Evolutionary conservation across 37 sponge, comb jelly and placozoan genomes (phyloP).

Genomic region (Amphimedon queenslandica): DNA sequence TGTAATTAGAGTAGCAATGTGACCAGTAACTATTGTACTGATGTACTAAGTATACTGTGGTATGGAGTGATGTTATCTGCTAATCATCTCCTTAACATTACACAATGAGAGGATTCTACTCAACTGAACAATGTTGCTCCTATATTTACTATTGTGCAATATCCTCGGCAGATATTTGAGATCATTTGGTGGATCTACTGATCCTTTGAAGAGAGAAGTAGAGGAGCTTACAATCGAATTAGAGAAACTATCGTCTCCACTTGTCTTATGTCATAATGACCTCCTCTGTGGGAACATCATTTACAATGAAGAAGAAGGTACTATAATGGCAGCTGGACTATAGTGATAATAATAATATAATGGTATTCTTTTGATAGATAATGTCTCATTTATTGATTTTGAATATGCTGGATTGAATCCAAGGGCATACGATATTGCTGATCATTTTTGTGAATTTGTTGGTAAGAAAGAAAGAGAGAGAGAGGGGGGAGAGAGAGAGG

Average conservation of each 20-base stretch:
- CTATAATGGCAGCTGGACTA: background rate
- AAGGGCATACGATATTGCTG: slow-evolving; percentile 72
- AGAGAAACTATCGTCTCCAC: slow-evolving; percentile 7
- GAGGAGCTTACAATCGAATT: slow-evolving; percentile 21
- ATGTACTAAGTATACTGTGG: too few relatives aligned
- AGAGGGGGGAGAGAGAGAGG: too few relatives aligned
- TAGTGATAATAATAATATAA: too few relatives aligned
- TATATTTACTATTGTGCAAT: too few relatives aligned
- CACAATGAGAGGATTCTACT: too few relatives aligned
- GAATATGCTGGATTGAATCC: slow-evolving; percentile 92
- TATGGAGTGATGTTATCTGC: too few relatives aligned
- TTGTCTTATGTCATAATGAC: slow-evolving; percentile 93
- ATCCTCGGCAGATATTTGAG: too few relatives aligned
- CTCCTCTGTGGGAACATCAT: slow-evolving; percentile 73
- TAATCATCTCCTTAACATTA: too few relatives aligned
- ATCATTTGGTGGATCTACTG: slow-evolving; percentile 15
- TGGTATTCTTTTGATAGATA: slow-evolving; percentile 43
- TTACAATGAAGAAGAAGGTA: slow-evolving; percentile 47
- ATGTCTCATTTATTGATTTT: slow-evolving; percentile 74
- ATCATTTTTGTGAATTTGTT: slow-evolving; percentile 94
- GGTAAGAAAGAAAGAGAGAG: slow-evolving; percentile 55
- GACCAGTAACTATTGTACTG: too few relatives aligned
- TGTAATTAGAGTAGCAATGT: too few relatives aligned
- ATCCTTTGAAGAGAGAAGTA: slow-evolving; percentile 9
- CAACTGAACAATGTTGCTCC: too few relatives aligned